Percentiles rank a stretch among this genome's conserved stretches.
Conservation (phyloP, 2,888 invertebrate species). For the Physocephala rufipes region DNA sequence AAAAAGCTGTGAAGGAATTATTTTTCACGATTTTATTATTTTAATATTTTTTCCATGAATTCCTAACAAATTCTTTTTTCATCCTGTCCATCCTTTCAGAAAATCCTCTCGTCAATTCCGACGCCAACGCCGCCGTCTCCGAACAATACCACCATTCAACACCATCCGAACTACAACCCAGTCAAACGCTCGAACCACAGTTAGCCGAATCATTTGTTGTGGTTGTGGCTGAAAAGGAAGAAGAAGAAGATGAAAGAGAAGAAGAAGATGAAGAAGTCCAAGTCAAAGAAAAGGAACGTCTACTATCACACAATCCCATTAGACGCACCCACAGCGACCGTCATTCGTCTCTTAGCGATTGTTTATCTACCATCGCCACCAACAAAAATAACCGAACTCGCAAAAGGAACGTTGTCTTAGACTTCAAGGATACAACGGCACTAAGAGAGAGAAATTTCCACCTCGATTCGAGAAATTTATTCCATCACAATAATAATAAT, state of each 20-base stretch:
- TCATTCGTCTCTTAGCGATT: slow-evolving; percentile 41
- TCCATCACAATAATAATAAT: slow-evolving; percentile 66
- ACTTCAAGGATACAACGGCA: slow-evolving; percentile 82
- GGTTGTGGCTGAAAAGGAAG: slow-evolving; percentile 6
- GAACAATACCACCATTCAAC: slow-evolving; percentile 30
- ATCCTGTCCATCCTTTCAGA: slow-evolving; percentile 40
- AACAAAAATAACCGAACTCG: slow-evolving; percentile 36
- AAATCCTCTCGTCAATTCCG: background rate
- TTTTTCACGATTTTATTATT: no score
- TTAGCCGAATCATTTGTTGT: background rate
- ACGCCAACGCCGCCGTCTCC: background rate
- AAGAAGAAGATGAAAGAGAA: background rate
- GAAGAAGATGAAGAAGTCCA: background rate
- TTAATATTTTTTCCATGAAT: no score
- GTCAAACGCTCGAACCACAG: slow-evolving; percentile 32
- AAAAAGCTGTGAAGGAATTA: slow-evolving; percentile 24
- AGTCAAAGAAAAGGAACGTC: slow-evolving; percentile 40
- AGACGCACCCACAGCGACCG: slow-evolving; percentile 64
- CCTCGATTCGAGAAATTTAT: slow-evolving; percentile 72
- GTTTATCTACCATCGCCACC: slow-evolving; percentile 37
- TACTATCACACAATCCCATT: slow-evolving; percentile 65
- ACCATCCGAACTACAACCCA: slow-evolving; percentile 38
- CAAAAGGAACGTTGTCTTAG: slow-evolving; percentile 55
- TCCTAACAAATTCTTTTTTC: slow-evolving; percentile 46
- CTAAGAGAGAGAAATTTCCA: slow-evolving; percentile 74